Evolutionary conservation across 2,113 vertebrate genomes (phyloP), one percentile per base, ranked within the genome.

Genomic region (Brachypodius melanocephalos): DNA sequence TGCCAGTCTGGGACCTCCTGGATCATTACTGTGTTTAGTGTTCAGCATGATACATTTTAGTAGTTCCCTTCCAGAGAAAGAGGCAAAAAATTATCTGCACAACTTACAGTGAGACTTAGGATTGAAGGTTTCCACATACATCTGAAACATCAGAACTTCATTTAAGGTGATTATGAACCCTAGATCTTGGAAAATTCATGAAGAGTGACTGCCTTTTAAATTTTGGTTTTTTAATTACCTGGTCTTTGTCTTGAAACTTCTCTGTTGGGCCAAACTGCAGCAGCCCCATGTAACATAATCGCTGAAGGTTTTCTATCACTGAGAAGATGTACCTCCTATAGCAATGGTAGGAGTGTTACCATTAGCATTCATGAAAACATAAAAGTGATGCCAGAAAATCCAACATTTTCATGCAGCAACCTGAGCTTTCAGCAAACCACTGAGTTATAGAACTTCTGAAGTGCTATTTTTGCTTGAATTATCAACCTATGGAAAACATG

Each of bases 171-270:
- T 48, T 29, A 77, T 48, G 62, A 61, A 5, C 5, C 21, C 15
- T 29, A 87, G 8, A 46, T 66, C 36, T 82, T 68, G 45, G 45
- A 86, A 48, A 17, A 14, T 7, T 36, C 0, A 20, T 7, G 18
- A 61, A 72, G 5, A 71, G 18, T 6, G 54, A 51, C 1, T 2
- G 16, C 5, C 13, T 32, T 68, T 34, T 25, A 14, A n/a, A 2
- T 16, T 73, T n/a, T 38, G 38, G 38, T 43, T 26, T 58, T 38
- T 49, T 12, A 25, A 55, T 17, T 97, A 99, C 99, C 99, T 99
- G 99, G 80, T 99, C 99, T 97, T 99, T 99, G 43, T 99, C 99
- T 97, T 99, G 99, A 93, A 99, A 99, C 94, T 99, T 99, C 91
- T 99, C 98, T 10, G 97, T 95, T 51, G 98, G 98, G 9, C 98